phyloP scores from a whole-genome alignment of 2,888 invertebrate genomes.

The Lumbricus terrestris region DNA sequence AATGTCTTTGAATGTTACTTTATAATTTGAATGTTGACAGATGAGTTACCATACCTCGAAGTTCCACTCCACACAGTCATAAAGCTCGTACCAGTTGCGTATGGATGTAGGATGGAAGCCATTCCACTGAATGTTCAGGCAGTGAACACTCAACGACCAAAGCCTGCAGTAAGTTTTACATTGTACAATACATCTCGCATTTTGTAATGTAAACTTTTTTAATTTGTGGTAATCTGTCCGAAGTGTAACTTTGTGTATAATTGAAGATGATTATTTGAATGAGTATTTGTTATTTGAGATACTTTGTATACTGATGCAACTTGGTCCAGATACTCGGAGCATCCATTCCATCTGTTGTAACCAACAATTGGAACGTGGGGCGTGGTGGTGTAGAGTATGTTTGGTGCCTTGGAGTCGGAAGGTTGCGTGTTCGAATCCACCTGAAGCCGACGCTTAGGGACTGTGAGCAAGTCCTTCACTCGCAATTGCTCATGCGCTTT shows the following conservation, averaged over 20 bases:
- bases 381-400: too few species aligned
- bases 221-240: neutral
- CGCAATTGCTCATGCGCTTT: too few species aligned
- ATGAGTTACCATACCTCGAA: slow-evolving; percentile 61
- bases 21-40: slow-evolving; percentile 6
- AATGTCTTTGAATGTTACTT: neutral
- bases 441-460: too few species aligned
- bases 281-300: neutral
- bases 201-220: neutral
- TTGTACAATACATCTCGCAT: neutral
- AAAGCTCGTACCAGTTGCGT: slow-evolving; percentile 83
- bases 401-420: too few species aligned
- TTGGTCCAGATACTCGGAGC: too few species aligned
- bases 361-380: too few species aligned
- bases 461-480: too few species aligned
- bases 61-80: slow-evolving; percentile 77
- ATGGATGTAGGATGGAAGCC: slow-evolving; percentile 80
- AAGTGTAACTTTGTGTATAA: neutral
- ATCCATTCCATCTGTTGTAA: too few species aligned
- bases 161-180: slow-evolving; percentile 28
- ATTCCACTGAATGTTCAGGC: slow-evolving; percentile 83
- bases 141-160: slow-evolving; percentile 75
- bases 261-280: neutral
- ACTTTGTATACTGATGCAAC: neutral
- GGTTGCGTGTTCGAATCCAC: too few species aligned